These are phyloP conservation scores for Craseonycteris thonglongyai DNA, from an alignment of 2,113 vertebrate genomes.

Conservation along the genomic window DNA sequence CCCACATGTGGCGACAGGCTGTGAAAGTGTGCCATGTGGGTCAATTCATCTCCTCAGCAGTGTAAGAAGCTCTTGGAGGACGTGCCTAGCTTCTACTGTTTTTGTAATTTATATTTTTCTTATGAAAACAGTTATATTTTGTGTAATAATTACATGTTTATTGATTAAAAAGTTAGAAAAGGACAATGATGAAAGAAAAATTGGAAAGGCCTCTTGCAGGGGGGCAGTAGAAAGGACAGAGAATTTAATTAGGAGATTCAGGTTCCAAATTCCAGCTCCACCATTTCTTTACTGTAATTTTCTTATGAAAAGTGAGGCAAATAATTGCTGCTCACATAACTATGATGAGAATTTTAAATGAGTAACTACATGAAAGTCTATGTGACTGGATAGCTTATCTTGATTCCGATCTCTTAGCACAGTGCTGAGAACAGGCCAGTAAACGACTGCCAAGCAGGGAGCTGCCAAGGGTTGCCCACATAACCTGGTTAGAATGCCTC, in stretches of 20 bases:
- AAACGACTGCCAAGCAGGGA: accelerated
- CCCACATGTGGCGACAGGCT: not conserved
- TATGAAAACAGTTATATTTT: not conserved
- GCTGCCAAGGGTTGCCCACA: not conserved
- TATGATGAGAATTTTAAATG: not conserved
- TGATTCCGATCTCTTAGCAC: not conserved
- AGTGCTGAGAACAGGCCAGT: not conserved
- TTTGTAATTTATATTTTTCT: not conserved
- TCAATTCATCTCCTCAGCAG: not conserved
- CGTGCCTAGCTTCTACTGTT: not conserved
- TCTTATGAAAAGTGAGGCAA: not conserved
- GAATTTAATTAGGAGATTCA: not conserved
- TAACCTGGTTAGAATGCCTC: not conserved
- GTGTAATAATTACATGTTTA: not conserved
- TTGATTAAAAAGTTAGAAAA: not conserved
- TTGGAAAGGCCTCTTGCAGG: not conserved
- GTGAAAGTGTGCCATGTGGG: not conserved
- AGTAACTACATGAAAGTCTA: not conserved
- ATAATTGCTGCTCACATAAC: not conserved
- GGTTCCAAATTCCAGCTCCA: not conserved
- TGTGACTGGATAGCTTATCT: not conserved
- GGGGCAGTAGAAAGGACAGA: not conserved
- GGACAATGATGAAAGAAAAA: not conserved
- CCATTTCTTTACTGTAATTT: not conserved
- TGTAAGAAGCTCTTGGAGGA: not conserved